A percentile compares a stretch with the other conserved stretches of the same genome.
phyloP scores from a whole-genome alignment of 2,888 invertebrate genomes.

The Dasypogon diadema region DNA sequence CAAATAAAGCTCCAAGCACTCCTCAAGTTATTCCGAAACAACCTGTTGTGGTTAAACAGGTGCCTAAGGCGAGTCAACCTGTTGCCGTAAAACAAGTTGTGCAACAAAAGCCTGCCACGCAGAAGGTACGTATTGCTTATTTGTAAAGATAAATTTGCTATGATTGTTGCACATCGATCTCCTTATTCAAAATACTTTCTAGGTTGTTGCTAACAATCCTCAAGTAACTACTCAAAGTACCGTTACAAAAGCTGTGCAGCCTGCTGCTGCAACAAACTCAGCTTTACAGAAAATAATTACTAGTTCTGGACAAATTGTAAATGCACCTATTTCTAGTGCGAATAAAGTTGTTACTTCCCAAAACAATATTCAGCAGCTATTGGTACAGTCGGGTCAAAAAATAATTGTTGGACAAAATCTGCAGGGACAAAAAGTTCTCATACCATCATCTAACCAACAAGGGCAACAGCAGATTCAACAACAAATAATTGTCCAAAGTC shows the following conservation, averaged over 20 bases:
- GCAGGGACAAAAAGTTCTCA: slow-evolving; percentile 68
- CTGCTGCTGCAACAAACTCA: not conserved
- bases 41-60: slow-evolving; percentile 54
- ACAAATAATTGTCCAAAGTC: slow-evolving; percentile 49
- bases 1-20: slow-evolving; percentile 31
- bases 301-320: slow-evolving; percentile 52
- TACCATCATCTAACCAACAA: slow-evolving; percentile 60
- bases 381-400: slow-evolving; percentile 65
- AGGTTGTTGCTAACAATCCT: slow-evolving; percentile 35
- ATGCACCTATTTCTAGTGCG: slow-evolving; percentile 8
- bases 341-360: slow-evolving; percentile 57
- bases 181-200: too few species aligned
- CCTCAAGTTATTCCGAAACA: slow-evolving; percentile 53
- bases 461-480: slow-evolving; percentile 50
- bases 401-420: slow-evolving; percentile 65
- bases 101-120: slow-evolving; percentile 57
- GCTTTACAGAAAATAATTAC: slow-evolving; percentile 54
- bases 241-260: slow-evolving; percentile 6
- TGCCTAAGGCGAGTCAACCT: slow-evolving; percentile 50
- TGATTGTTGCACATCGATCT: too few species aligned
- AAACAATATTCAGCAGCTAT: slow-evolving; percentile 64
- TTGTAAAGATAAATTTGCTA: too few species aligned
- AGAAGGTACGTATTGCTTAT: slow-evolving; percentile 62
- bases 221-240: slow-evolving; percentile 35
- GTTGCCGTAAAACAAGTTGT: slow-evolving; percentile 57